A percentile compares a stretch with the other conserved stretches of the same genome.
These are phyloP conservation scores for Dicentrarchus labrax DNA, from an alignment of 2,113 vertebrate species.

Conservation along the genomic window DNA sequence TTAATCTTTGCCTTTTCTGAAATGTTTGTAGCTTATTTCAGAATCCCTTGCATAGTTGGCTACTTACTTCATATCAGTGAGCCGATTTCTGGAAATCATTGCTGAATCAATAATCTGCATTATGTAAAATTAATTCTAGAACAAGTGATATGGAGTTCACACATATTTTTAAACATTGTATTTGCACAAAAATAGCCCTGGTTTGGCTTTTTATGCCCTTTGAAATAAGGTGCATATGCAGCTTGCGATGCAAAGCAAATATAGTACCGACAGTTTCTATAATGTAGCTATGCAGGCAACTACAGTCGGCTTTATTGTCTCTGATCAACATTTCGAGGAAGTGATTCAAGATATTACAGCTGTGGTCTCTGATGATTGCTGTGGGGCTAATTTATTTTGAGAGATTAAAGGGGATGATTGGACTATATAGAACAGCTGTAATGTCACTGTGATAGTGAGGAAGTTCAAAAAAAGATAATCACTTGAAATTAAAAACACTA, in stretches of 20 bases:
- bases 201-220: background rate
- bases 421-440: background rate
- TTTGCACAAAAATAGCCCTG: background rate
- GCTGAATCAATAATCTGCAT: constrained; percentile 3
- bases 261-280: background rate
- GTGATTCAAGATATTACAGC: background rate
- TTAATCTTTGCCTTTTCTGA: constrained; percentile 58
- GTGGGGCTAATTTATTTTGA: background rate
- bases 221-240: background rate
- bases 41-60: constrained; percentile 41
- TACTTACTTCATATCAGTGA: constrained; percentile 46
- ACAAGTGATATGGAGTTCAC: constrained; percentile 16
- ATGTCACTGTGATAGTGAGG: background rate
- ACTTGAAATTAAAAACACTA: background rate
- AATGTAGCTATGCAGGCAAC: background rate
- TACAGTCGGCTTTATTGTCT: background rate
- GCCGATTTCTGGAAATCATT: constrained; percentile 30
- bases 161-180: background rate
- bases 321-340: constrained; percentile 10
- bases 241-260: background rate
- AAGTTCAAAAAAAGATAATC: background rate
- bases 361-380: background rate
- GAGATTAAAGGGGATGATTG: background rate
- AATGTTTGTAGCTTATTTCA: constrained; percentile 51
- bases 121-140: constrained; percentile 20